Evolutionary conservation across 2,113 vertebrate genomes (phyloP), one percentile per base, ranked within the genome.

Genomic region (Epinephelus lanceolatus): DNA sequence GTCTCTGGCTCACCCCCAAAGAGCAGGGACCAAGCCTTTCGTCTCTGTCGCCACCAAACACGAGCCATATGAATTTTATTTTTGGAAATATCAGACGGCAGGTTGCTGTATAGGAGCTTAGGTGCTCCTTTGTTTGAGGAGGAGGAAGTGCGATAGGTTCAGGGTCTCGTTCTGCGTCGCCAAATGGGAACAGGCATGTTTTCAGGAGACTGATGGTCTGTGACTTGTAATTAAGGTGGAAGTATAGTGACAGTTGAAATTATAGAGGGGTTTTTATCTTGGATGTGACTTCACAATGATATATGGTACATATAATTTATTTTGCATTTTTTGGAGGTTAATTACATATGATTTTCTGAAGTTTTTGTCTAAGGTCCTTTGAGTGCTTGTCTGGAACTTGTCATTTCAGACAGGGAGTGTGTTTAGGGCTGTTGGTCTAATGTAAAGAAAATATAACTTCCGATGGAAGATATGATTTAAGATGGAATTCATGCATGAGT

Each of bases 1-100:
- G 30, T 74, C 37, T 73, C 69, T 86, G 75, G 73, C 79, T 68
- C 17, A 27, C 65, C 59, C 91, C 88, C 82, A 83, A 74, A 78
- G 62, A 86, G 68, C 60, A 63, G 70, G 62, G 42, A 47, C 76
- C 0, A 40, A 69, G 62, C n/a, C 53, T 53, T 75, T 59, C 37
- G 14, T 84, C 67, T 84, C 79, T 17, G 27, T 66, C 9, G 5
- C 59, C 27, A 11, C 47, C 69, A 67, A 53, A 71, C 56, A 25
- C 27, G 15, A 73, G 71, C 75, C 23, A 4, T 12, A 37, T 45
- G n/a, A 70, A 73, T 80, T 62, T 56, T 40, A 72, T 88, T 69
- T 61, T 17, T 25, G n/a, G 53, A 72, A 79, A 80, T 78, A 77
- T 77, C 60, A n/a, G 15, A 72, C 52, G 47, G 57, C 10, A 17